These are phyloP conservation scores for Gymnarchus niloticus DNA, from an alignment of 2,113 vertebrate genomes.

Conservation along the genomic window DNA sequence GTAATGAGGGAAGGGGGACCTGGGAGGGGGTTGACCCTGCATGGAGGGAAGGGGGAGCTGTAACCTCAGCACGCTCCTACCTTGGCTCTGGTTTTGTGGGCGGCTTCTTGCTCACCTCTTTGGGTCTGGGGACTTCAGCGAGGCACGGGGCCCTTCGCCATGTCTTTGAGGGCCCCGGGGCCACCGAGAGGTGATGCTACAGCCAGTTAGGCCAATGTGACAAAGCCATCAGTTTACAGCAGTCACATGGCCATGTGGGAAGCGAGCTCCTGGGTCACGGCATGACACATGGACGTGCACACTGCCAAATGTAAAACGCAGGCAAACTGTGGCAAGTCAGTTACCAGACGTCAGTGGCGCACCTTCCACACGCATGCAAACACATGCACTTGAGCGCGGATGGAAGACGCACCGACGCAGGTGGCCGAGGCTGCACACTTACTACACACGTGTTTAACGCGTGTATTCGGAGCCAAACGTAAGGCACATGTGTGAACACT, in stretches of 20 bases:
- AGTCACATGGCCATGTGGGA: neutral
- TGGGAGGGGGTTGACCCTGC: conserved; percentile 40
- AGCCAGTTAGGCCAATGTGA: conserved; percentile 42
- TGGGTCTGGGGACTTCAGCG: conserved; percentile 19
- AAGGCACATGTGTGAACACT: neutral
- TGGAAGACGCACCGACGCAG: neutral
- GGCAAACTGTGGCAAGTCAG: neutral
- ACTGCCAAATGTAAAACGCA: neutral
- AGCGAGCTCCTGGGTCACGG: neutral
- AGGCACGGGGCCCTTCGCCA: neutral
- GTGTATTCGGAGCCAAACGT: neutral
- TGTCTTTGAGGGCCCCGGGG: conserved; percentile 32
- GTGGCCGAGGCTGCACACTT: neutral
- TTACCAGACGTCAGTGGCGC: neutral
- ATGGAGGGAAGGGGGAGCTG: conserved; percentile 29
- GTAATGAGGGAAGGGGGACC: conserved; percentile 43
- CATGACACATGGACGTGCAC: neutral
- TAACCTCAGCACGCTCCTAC: conserved; percentile 43
- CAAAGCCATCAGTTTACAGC: neutral
- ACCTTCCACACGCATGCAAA: neutral
- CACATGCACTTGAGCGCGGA: neutral
- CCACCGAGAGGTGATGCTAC: conserved; percentile 35
- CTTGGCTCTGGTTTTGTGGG: conserved; percentile 12
- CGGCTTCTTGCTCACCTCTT: conserved; percentile 48
- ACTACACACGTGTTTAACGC: neutral